Conservation (phyloP, 2,797 vertebrate genomes). For the Gallinago stenura region DNA sequence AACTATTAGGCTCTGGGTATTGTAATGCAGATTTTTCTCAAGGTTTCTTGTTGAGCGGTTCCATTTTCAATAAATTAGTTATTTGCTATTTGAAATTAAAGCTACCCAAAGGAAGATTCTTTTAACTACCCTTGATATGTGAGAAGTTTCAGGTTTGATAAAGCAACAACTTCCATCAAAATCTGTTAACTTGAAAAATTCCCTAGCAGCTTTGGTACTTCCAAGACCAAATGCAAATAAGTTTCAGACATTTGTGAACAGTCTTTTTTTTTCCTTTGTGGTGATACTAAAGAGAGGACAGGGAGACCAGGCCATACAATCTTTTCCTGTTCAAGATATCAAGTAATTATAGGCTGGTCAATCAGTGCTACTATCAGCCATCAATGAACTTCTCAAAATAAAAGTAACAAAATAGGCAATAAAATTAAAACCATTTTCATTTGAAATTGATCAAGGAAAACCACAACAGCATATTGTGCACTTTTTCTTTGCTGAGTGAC, state of each 20-base stretch:
- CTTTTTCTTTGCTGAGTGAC: background rate
- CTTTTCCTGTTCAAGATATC: background rate
- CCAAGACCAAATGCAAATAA: background rate
- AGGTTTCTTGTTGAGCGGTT: conserved; percentile 7
- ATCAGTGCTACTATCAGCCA: background rate
- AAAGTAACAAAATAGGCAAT: background rate
- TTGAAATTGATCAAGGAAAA: background rate
- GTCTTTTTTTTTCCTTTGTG: background rate
- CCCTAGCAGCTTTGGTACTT: background rate
- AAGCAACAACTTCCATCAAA: background rate
- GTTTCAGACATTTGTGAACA: background rate
- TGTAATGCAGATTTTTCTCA: conserved; percentile 67
- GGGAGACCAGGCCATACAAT: background rate
- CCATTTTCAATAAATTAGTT: conserved; percentile 42
- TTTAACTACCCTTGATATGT: background rate
- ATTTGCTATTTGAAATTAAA: conserved; percentile 33
- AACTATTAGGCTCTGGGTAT: conserved; percentile 42
- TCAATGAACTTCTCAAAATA: background rate
- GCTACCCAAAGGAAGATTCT: background rate
- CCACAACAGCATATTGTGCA: background rate
- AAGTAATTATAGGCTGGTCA: background rate
- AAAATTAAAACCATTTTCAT: background rate
- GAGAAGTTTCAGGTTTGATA: background rate
- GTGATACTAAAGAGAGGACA: background rate
- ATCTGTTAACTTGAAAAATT: background rate